Base-by-base conservation (phyloP, 2,797 vertebrate species). In the Cyclopterus lumpus region DNA sequence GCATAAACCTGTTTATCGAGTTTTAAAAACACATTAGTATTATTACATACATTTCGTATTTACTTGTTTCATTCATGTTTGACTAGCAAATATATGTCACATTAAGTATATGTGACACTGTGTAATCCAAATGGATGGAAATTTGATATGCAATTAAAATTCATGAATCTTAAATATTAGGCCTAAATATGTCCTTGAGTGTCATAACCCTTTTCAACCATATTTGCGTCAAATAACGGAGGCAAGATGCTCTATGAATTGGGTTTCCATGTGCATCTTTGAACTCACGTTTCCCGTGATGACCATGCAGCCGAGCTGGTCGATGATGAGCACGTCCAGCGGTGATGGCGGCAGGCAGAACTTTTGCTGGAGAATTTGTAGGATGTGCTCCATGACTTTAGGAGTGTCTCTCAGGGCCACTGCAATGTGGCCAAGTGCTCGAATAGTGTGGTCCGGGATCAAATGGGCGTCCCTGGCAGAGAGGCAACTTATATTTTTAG, bases 311-410 rank as follows among this genome's bases (percentile, higher is more conserved):
- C 97, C 97, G 3, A 99, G 94, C 87, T 99, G 97, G 89, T 99
- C 98, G 9, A 99, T 94, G 74, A 99, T 99, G 32, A 99, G 97
- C 0, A 99, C 97, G 0, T 99, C 97, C 1, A 99, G 94, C 30
- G 95, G 96, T 28, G 98, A 98, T 0, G 96, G 96, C 0, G 97
- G 97, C 88, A 98, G 98, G 87, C 98, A 99, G 90, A 99, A 98
- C 88, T 99, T 99, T 84, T 99, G 98, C 88, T 99, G 97, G 3
- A 99, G 94, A 90, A 99, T 99, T 92, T 99, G 98, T 48, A 99
- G 91, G 84, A 99, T 99, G 58, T 98, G 97, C 79, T 98, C 96
- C 97, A 99, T 99, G 79, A 98, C 96, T 90, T 96, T 97, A 0
- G 97, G 97, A 5, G 97, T 97, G 88, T 99, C 98, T 84, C 98